Evolutionary conservation across 2,797 vertebrate genomes (phyloP).

Genomic region (Vultur gryphus): DNA sequence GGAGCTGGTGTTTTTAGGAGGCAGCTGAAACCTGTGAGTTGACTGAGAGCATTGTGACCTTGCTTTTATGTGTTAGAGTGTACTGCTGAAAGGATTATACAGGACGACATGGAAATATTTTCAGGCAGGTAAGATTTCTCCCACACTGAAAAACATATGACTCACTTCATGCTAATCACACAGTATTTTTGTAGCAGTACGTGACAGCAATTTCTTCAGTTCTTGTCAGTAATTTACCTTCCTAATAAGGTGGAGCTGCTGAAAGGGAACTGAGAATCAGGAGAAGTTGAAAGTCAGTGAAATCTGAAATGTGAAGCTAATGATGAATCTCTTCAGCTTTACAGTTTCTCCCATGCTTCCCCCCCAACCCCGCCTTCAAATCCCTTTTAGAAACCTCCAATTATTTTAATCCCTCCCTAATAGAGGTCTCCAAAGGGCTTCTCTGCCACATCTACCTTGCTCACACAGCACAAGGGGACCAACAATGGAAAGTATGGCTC

Average conservation of each 20-base stretch:
- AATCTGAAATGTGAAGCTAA: slow-evolving; percentile 9
- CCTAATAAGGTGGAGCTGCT: not conserved
- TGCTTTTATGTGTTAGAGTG: not conserved
- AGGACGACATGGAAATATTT: slow-evolving; percentile 3
- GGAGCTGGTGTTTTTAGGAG: not conserved
- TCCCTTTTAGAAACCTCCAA: not conserved
- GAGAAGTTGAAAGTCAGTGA: slow-evolving; percentile 8
- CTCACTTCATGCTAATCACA: slow-evolving; percentile 30
- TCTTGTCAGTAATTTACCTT: slow-evolving; percentile 38
- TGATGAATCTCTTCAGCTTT: not conserved
- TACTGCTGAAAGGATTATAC: not conserved
- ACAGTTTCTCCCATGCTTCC: not conserved
- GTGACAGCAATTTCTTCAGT: not conserved
- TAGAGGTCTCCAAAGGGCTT: not conserved
- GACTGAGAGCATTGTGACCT: not conserved
- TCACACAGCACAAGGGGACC: not conserved
- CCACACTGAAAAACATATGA: slow-evolving; percentile 40
- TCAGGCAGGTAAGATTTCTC: slow-evolving; percentile 28
- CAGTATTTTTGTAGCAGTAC: slow-evolving; percentile 23
- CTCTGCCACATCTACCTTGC: not conserved
- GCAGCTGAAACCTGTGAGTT: not conserved
- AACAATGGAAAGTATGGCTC: not conserved
- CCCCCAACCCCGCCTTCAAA: not conserved
- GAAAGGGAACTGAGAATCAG: slow-evolving; percentile 16
- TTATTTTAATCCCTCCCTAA: not conserved